Evolutionary conservation across 2,113 vertebrate genomes (phyloP), one percentile per base, ranked within the genome.

Genomic region (Gnathochromis pfefferi): DNA sequence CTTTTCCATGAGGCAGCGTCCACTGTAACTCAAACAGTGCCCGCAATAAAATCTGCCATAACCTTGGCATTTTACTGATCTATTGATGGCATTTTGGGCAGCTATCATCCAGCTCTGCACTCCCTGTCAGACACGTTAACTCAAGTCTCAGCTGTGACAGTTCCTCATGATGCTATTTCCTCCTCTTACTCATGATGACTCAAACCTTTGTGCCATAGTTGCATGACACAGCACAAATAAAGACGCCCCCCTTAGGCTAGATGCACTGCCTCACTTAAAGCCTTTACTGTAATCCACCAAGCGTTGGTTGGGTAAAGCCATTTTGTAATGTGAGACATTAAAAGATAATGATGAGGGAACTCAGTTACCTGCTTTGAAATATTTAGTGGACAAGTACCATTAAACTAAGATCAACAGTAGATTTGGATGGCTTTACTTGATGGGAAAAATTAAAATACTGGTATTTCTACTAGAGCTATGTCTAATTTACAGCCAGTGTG

Each of bases 161-260:
- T 40, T 81, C n/a, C 51, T 14, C 8, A 9, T 82, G 40, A 10
- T 28, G 54, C 73, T 75, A 78, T 83, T 85, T 91, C 84, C 84
- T 84, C 11, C 81, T 90, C 79, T 91, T 65, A 81, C 60, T 87
- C 84, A 89, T 26, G 11, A 16, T 92, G 84, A 87, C 45, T 58
- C 19, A 63, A 3, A 3, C 7, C 5, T 58, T n/a, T 75, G 8
- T 31, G 65, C 5, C 26, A 47, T 21, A 7, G 1, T 7, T 7
- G 70, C 21, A 81, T 88, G 89, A 90, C 88, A 40, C 54, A 91
- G 51, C 84, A 45, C 3, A 5, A 42, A 28, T 51, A 35, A 26
- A 79, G 58, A 80, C n/a, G 4, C n/a, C 38, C n/a, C 49, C 10
- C 9, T 53, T 13, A 51, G 75, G 10, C 33, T 26, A 14, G 5